Evolutionary conservation across 2,888 invertebrate genomes (phyloP).

Genomic region (Trilocha varians): DNA sequence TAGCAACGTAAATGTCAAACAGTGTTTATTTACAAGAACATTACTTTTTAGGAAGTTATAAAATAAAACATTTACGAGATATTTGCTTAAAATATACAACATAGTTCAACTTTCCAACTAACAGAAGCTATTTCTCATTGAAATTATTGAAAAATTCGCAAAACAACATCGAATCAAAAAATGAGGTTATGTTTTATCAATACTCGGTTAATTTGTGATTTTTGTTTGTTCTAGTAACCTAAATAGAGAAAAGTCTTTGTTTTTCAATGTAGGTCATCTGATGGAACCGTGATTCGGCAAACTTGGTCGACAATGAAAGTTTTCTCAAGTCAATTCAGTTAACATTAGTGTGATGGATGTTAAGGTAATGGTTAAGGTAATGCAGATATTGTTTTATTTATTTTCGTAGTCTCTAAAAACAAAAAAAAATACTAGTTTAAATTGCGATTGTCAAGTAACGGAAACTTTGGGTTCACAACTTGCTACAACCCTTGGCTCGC

Average conservation of each 20-base stretch:
- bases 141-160: too few species aligned
- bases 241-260: slow-evolving; percentile 29
- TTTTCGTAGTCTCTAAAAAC: slow-evolving; percentile 23
- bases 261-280: slow-evolving; percentile 14
- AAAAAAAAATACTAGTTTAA: slow-evolving; percentile 34
- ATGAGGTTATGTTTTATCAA: slow-evolving; percentile 35
- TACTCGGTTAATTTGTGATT: slow-evolving; percentile 17
- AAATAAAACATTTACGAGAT: too few species aligned
- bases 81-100: too few species aligned
- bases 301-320: background rate
- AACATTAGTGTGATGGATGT: background rate
- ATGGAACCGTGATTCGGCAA: background rate
- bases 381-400: too few species aligned
- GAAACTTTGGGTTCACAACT: too few species aligned
- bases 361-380: background rate
- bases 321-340: background rate
- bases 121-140: too few species aligned
- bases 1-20: slow-evolving; percentile 37
- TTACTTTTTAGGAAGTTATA: too few species aligned
- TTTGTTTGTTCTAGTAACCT: slow-evolving; percentile 31
- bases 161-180: slow-evolving; percentile 8
- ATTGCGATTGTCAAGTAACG: slow-evolving; percentile 43
- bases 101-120: too few species aligned
- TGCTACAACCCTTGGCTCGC: too few species aligned
- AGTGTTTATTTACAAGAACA: slow-evolving; percentile 16